phyloP scores from a whole-genome alignment of 2,113 vertebrate genomes.

The Platysteira castanea region DNA sequence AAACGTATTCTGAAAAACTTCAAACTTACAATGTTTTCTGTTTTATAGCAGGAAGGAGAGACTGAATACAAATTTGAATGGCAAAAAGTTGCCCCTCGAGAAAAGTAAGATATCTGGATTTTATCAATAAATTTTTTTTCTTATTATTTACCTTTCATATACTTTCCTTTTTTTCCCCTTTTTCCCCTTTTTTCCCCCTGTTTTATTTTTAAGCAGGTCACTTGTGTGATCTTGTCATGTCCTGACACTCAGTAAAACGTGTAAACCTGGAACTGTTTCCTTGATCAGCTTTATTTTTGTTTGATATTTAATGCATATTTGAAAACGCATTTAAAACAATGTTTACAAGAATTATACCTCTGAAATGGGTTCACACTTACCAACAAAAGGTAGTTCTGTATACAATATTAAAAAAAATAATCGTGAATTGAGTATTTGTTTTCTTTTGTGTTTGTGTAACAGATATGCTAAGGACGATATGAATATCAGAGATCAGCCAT shows the following conservation, averaged over 20 bases:
- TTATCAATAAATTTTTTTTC: neutral
- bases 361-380: neutral
- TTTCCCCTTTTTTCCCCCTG: neutral
- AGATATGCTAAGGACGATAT: slow-evolving; percentile 99
- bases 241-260: neutral
- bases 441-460: slow-evolving; percentile 30
- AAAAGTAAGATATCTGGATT: slow-evolving; percentile 82
- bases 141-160: neutral
- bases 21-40: neutral
- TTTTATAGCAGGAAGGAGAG: slow-evolving; percentile 85
- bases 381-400: neutral
- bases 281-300: neutral
- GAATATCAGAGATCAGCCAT: slow-evolving; percentile 98
- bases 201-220: neutral
- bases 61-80: slow-evolving; percentile 98
- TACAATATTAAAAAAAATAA: neutral
- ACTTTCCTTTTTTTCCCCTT: neutral
- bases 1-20: neutral
- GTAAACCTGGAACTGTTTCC: neutral
- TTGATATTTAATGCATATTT: neutral
- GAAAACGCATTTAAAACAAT: neutral
- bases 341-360: neutral
- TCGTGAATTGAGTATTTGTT: neutral
- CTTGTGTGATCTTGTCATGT: neutral
- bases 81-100: slow-evolving; percentile 95